Conservation (phyloP, 2,113 vertebrate species). For the Cheirogaleus medius region DNA sequence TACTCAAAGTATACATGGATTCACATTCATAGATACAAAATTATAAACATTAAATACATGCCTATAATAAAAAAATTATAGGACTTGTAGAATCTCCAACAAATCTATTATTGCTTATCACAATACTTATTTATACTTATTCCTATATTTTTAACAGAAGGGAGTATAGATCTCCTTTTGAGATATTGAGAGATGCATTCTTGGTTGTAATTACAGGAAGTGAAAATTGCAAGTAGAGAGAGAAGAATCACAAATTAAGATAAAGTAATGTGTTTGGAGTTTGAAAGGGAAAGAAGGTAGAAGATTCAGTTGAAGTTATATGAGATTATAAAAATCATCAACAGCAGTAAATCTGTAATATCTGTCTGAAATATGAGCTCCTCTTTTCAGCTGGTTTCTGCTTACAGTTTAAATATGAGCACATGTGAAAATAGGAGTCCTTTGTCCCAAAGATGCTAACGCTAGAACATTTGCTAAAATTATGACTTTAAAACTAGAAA, state of each 20-base stretch:
- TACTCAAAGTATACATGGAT: background rate
- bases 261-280: background rate
- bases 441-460: background rate
- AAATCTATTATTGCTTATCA: background rate
- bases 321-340: background rate
- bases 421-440: background rate
- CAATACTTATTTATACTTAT: background rate
- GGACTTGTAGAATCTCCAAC: rapidly evolving
- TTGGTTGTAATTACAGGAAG: background rate
- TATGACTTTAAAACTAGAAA: background rate
- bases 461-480: background rate
- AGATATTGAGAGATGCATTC: background rate
- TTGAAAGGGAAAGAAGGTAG: background rate
- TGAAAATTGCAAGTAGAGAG: background rate
- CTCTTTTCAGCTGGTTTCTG: background rate
- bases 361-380: background rate
- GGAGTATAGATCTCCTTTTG: background rate
- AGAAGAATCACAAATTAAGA: background rate
- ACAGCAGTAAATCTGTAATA: background rate
- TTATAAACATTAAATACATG: background rate
- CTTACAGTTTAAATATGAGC: background rate
- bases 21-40: background rate
- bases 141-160: background rate
- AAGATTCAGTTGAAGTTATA: background rate
- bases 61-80: background rate